Evolutionary conservation across 2,888 invertebrate genomes (phyloP).

Genomic region (Macrosoma leucophasiata): DNA sequence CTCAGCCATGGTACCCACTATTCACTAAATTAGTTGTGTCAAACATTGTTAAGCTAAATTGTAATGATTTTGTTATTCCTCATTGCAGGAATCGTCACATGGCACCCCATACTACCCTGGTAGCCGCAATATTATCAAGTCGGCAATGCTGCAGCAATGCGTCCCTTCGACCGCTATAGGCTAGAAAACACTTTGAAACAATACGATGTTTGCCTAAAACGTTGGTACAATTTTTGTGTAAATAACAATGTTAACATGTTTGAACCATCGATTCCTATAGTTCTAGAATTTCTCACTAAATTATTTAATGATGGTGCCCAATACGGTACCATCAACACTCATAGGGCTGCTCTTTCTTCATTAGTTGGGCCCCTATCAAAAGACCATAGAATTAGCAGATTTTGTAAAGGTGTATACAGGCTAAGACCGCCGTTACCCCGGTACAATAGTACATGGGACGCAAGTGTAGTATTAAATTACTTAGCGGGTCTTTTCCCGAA

Average conservation of each 20-base stretch:
- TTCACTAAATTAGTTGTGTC: constrained; percentile 11
- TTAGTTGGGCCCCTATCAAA: constrained; percentile 11
- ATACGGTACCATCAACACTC: constrained; percentile 15
- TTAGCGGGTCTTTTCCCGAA: constrained; percentile 3
- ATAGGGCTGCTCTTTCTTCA: constrained; percentile 16
- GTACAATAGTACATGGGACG: constrained; percentile 21
- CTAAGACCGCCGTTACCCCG: constrained; percentile 23
- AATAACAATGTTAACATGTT: too few species aligned
- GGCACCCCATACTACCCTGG: constrained; percentile 8
- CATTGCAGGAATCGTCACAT: constrained; percentile 9
- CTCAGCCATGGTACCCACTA: constrained; percentile 26
- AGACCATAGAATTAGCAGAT: constrained; percentile 8
- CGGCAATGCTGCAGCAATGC: not conserved
- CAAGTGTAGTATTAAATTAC: constrained; percentile 5
- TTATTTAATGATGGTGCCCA: constrained; percentile 12
- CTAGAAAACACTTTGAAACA: constrained; percentile 10
- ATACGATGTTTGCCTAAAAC: constrained; percentile 6
- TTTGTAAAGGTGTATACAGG: constrained; percentile 16
- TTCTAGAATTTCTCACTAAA: constrained; percentile 10
- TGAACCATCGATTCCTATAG: too few species aligned
- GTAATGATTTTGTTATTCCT: constrained; percentile 5
- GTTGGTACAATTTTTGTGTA: too few species aligned
- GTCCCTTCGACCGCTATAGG: constrained; percentile 1
- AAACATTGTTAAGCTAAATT: constrained; percentile 3
- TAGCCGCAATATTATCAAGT: constrained; percentile 12